phyloP scores from a whole-genome alignment of 2,113 vertebrate genomes.

The Phyllostomus discolor region DNA sequence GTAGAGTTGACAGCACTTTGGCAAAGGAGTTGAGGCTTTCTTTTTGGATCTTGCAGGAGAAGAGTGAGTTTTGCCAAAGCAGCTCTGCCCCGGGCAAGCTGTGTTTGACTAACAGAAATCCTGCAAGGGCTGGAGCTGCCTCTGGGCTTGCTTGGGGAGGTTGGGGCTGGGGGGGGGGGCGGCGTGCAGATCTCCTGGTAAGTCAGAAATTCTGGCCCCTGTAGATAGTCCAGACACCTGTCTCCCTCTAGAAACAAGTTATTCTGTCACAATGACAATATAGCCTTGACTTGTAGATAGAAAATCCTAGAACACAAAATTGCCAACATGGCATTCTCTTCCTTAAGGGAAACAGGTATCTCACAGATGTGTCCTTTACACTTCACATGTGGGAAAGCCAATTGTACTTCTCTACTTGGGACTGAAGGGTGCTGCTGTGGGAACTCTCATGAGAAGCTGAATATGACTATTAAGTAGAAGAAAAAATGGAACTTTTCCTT shows the following conservation, averaged over 20 bases:
- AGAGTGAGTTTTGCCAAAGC: conserved; percentile 67
- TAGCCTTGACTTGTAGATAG: background rate
- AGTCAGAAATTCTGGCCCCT: background rate
- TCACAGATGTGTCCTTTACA: background rate
- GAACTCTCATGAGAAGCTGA: background rate
- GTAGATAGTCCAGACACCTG: background rate
- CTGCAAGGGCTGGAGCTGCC: conserved; percentile 40
- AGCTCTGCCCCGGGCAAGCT: conserved; percentile 64
- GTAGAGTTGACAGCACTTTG: conserved; percentile 73
- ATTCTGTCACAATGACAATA: background rate
- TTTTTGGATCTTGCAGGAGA: conserved; percentile 66
- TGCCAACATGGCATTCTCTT: background rate
- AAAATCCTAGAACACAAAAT: background rate
- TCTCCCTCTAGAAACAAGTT: background rate
- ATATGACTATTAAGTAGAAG: background rate
- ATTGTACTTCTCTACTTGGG: background rate
- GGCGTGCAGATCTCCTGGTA: background rate
- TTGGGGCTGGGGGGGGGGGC: too few species aligned
- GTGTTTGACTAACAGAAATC: conserved; percentile 59
- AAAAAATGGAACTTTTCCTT: conserved; percentile 17
- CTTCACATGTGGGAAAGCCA: background rate
- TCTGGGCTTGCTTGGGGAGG: conserved; percentile 17
- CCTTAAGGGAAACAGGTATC: conserved; percentile 20
- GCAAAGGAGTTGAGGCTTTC: conserved; percentile 70
- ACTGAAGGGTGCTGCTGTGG: background rate